Evolutionary conservation across 2,113 vertebrate genomes (phyloP), one percentile per base, ranked within the genome.

Genomic region (Urocynchramus pylzowi): DNA sequence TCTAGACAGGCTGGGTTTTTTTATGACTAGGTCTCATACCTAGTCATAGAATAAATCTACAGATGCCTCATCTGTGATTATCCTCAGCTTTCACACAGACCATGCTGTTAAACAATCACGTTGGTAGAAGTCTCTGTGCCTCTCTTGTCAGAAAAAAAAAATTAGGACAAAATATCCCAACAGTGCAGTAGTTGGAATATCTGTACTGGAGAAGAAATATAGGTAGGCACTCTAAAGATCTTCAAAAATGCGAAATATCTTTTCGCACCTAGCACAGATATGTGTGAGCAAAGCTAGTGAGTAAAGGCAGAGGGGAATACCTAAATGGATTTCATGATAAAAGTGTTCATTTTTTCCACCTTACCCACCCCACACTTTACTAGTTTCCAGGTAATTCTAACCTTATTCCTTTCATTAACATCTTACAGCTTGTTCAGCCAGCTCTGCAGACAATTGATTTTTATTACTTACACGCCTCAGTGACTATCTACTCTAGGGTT

Each of bases 391-490:
- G 85, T 96, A 91, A 84, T 96, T 95, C 76, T 93, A 93, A 95
- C 95, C 87, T 89, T 91, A 95, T 93, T 90, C 41, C 82, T 96
- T 97, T 90, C 73, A 88, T 95, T 97, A 96, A 89, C 16, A 7
- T 50, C 94, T 94, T 87, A 92, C 79, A 92, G 87, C 94, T 92
- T 96, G 91, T 76, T 97, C 95, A 88, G 85, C 71, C 61, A 95
- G 87, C 89, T 96, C 85, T 89, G 77, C 85, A 93, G 94, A 95
- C 92, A 96, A 95, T 84, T 95, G 87, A 84, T 87, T 96, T 95
- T 94, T 96, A 96, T 92, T 87, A 74, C 53, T 61, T 61, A 84
- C 31, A 73, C 59, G 90, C 87, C 53, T 90, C 82, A 50, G 52
- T 78, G 73, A 81, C 60, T 96, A 85, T 90, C 76, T 90, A 35